A percentile compares a stretch with the other conserved stretches of the same genome.
phyloP scores from a whole-genome alignment of 1,140 invertebrate species.

The Temnothorax curvispinosus region DNA sequence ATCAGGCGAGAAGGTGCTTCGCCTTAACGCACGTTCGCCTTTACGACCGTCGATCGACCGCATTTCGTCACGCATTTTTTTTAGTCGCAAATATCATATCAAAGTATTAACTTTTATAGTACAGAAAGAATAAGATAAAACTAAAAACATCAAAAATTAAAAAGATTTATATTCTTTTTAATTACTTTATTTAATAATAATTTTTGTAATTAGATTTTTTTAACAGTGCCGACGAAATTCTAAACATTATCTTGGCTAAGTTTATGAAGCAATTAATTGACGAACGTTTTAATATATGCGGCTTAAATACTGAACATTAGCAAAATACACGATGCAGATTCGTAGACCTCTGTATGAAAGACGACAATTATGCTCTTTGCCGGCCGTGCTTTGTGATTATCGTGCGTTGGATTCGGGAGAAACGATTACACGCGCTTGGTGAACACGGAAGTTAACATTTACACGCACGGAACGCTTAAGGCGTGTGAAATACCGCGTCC shows the following conservation, averaged over 20 bases:
- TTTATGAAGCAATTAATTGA: neutral
- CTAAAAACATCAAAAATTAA: neutral
- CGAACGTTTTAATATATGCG: neutral
- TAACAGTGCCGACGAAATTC: neutral
- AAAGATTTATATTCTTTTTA: neutral
- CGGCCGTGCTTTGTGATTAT: slow-evolving; percentile 41
- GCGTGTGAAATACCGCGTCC: slow-evolving; percentile 33
- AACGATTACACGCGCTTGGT: slow-evolving; percentile 26
- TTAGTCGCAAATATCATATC: neutral
- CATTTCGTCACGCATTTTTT: neutral
- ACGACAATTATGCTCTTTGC: slow-evolving; percentile 25
- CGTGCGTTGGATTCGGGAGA: slow-evolving; percentile 44
- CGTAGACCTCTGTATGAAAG: neutral
- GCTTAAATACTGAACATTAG: neutral
- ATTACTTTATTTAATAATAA: neutral
- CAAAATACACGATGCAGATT: slow-evolving; percentile 17
- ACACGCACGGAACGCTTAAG: slow-evolving; percentile 37
- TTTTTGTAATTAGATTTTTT: neutral
- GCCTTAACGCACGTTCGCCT: slow-evolving; percentile 1
- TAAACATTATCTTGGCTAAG: neutral
- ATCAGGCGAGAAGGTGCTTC: slow-evolving; percentile 61
- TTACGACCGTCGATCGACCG: neutral
- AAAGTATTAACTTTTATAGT: neutral
- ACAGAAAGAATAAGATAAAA: neutral
- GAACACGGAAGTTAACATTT: slow-evolving; percentile 56